Evolutionary conservation across 2,888 invertebrate genomes (phyloP), one percentile per base, ranked within the genome.

Genomic region (Drosophila ezoana): DNA sequence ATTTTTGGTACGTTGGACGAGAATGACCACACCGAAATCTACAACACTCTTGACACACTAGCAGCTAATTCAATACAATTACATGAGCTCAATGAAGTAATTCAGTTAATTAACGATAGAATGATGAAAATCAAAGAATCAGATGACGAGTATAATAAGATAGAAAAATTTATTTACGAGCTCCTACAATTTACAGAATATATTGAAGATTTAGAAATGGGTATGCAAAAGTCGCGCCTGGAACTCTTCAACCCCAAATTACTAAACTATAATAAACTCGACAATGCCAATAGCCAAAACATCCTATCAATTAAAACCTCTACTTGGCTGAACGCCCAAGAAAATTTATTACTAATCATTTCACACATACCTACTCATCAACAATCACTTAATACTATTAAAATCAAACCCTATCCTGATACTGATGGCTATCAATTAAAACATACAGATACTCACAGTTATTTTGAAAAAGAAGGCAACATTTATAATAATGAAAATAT

Each of bases 371-470:
- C 33, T 33, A 33, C 33, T 33, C 33, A 33, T 33, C 33, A 33
- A 33, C 33, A 33, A 33, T 33, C 33, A 61, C 54, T 44, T 38
- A 35, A 54, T 11, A 65, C 60, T 1, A 54, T 66, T 40, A 45
- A 60, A 20, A 60, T 66, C 18, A 45, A 60, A 16, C 44, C 54
- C 4, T 64, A 63, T 20, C 57, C 64, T 10, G 58, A 62, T 49
- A 16, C 4, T 43, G 33, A 56, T 35, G 56, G 56, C 2, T 51
- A 48, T 38, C 47, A 59, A 44, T 16, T 64, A 13, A 52, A 58
- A 4, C n/a, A 41, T 28, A 40, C 6, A 20, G 38, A 37, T 13
- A 32, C 14, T 20, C 5, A 41, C 4, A 14, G n/a, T 44, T 51
- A 56, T 44, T 56, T 56, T 38, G 44, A 56, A 44, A 28, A 43